Evolutionary conservation across 2,888 invertebrate species (phyloP), one percentile per base, ranked within the genome.

Genomic region (Cephus rjabovi): DNA sequence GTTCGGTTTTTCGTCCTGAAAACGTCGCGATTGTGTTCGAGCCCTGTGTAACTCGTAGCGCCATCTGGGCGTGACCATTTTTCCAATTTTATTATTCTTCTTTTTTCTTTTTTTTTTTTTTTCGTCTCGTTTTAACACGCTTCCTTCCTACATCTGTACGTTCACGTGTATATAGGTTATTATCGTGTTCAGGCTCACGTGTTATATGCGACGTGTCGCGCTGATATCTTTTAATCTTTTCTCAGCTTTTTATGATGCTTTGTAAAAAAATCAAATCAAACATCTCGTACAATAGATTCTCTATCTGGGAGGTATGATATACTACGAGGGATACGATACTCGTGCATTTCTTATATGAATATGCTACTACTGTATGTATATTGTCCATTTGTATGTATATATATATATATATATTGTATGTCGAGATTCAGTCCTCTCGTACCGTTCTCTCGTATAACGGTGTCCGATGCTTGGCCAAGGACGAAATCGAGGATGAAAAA

Each of bases 1-100:
- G 85, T 77, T 87, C 84, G 86, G 82, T 88, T 88, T 88, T 89
- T 89, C 86, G 87, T 86, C 88, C 88, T 89, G 85, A 84, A 88
- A 89, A 88, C 87, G 81, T 82, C 80, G 77, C 81, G 77, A 77
- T 79, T 78, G 87, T 86, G 87, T 86, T 81, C 86, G 84, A 87
- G 87, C 86, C 84, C 82, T 83, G 82, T 78, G 30, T 80, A 70
- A 81, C 80, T 77, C 82, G 83, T 23, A 76, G 73, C 76, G 34
- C 82, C 81, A 81, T 81, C 81, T 80, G 82, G 82, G 82, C 83
- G 86, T 83, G 84, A 86, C 86, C 77, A 82, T 82, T 86, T 85
- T 82, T 83, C 80, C 68, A 80, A 80, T 83, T 83, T 84, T 80
- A 34, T 34, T 34, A 34, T 11, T 34, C 9, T 68, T 74, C n/a